Conservation (phyloP, 2,797 vertebrate genomes). For the Sebastes iracundus region DNA sequence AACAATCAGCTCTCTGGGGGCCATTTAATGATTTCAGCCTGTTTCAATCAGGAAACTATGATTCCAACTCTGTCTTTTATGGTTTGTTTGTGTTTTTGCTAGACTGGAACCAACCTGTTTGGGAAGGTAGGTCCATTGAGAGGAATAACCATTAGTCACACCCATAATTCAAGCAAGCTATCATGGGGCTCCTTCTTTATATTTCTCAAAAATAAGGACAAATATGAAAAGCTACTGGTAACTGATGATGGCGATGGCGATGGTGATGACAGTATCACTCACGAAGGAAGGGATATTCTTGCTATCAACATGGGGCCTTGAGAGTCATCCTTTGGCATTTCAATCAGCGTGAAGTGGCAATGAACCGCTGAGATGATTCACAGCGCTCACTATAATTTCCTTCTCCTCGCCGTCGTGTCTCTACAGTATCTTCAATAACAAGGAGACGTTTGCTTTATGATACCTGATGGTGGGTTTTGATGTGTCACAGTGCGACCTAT, state of each 20-base stretch:
- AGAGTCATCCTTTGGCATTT: conserved; percentile 62
- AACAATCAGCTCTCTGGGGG: background rate
- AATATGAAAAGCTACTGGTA: conserved; percentile 12
- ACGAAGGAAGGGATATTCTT: conserved; percentile 19
- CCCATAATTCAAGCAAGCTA: background rate
- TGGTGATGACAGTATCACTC: conserved; percentile 27
- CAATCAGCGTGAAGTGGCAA: conserved; percentile 66
- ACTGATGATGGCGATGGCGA: conserved; percentile 36
- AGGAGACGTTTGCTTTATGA: conserved; percentile 24
- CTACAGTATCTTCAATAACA: conserved; percentile 10
- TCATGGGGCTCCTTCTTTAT: background rate
- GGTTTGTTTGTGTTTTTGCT: background rate
- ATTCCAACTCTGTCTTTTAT: background rate
- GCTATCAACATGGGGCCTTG: conserved; percentile 23
- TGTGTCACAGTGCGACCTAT: conserved; percentile 12
- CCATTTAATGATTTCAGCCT: background rate
- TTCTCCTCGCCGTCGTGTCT: conserved; percentile 12
- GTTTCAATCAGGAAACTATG: background rate
- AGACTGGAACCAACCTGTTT: background rate
- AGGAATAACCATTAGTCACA: background rate
- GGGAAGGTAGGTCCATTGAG: background rate
- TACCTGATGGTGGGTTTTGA: conserved; percentile 20
- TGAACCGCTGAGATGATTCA: conserved; percentile 50
- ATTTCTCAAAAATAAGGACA: background rate
- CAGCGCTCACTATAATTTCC: conserved; percentile 51